Conservation (phyloP, 2,797 vertebrate species). For the Heterohyrax brucei region DNA sequence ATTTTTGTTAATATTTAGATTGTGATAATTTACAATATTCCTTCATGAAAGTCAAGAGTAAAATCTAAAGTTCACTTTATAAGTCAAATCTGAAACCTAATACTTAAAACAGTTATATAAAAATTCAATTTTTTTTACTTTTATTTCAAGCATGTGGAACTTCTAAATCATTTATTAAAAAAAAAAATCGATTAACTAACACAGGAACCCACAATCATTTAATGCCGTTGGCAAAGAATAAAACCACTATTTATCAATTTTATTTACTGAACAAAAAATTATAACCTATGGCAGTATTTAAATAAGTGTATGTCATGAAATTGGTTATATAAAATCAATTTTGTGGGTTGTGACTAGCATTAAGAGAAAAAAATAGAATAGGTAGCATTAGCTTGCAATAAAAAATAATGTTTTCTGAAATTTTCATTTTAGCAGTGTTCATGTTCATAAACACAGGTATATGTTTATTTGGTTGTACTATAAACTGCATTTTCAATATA, state of each 20-base stretch:
- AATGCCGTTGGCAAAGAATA: slow-evolving; percentile 8
- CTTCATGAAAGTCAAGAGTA: slow-evolving; percentile 34
- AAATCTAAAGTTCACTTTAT: slow-evolving; percentile 53
- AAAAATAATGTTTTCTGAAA: slow-evolving; percentile 22
- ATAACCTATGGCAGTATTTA: slow-evolving; percentile 41
- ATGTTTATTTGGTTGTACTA: neutral
- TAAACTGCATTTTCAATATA: slow-evolving; percentile 60
- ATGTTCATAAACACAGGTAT: neutral
- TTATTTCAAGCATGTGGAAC: slow-evolving; percentile 53
- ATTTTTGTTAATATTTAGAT: slow-evolving; percentile 69
- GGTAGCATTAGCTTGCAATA: neutral
- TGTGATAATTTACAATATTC: slow-evolving; percentile 7
- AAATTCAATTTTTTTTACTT: slow-evolving; percentile 32
- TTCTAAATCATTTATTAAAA: slow-evolving; percentile 37
- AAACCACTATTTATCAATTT: slow-evolving; percentile 48
- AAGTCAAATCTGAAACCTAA: slow-evolving; percentile 51
- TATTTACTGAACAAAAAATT: slow-evolving; percentile 26
- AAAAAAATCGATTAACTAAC: slow-evolving; percentile 41
- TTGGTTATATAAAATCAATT: slow-evolving; percentile 8
- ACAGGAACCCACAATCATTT: slow-evolving; percentile 36
- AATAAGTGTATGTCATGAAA: neutral
- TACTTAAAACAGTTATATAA: slow-evolving; percentile 15
- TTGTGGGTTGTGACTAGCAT: neutral
- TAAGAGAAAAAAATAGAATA: slow-evolving; percentile 1
- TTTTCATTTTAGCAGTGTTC: neutral